These are phyloP conservation scores for Acipenser ruthenus DNA, from an alignment of 2,797 vertebrate species.

Conservation along the genomic window DNA sequence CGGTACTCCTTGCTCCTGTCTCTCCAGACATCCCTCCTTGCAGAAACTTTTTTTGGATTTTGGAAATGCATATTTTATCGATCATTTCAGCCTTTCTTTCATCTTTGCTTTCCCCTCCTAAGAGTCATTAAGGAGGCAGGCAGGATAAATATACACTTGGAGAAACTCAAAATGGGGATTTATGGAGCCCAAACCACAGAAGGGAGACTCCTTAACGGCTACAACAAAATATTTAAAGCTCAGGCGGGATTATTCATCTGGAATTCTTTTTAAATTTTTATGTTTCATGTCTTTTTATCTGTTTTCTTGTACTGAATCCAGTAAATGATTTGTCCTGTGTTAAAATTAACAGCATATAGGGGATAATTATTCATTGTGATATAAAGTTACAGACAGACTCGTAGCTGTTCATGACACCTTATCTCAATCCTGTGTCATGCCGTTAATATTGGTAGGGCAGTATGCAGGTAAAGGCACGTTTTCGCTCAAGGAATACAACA, in stretches of 20 bases:
- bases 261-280: constrained; percentile 9
- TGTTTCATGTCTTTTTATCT: constrained; percentile 29
- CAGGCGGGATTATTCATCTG: constrained; percentile 22
- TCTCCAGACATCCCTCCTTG: constrained; percentile 12
- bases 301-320: constrained; percentile 43
- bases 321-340: constrained; percentile 33
- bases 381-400: no score
- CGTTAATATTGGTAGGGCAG: no score
- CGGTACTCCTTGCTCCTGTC: constrained; percentile 13
- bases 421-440: no score
- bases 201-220: constrained; percentile 16
- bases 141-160: constrained; percentile 17
- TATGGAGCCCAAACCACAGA: constrained; percentile 2
- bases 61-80: constrained; percentile 16
- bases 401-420: no score
- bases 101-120: constrained; percentile 35
- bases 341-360: no score
- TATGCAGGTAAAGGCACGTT: no score
- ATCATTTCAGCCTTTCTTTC: constrained; percentile 31
- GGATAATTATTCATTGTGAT: no score
- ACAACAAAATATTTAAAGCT: constrained; percentile 41
- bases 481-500: no score
- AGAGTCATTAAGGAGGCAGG: constrained; percentile 22
- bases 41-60: constrained; percentile 10
- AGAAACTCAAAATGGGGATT: background rate